Base-by-base conservation (phyloP, 35 echinoderm and acorn worm genomes). In the Acanthaster planci region DNA sequence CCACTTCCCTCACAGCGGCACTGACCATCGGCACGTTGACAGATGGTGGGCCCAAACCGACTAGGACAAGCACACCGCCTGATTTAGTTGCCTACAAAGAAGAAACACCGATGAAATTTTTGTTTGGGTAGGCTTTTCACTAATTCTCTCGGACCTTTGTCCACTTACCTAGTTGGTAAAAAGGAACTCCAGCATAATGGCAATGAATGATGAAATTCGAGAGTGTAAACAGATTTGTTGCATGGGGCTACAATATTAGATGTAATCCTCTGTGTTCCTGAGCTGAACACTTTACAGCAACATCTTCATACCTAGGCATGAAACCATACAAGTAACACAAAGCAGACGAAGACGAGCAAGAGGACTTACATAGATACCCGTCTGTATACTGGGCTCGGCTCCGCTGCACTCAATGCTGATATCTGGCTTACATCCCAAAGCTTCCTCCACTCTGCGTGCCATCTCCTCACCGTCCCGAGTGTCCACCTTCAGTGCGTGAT, bases 381-480 rank as follows among this genome's bases (percentile, higher is more conserved):
- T 99, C 55, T 99, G 96, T 21, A 99, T 78, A 38, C 92, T 88
- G 21, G 96, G 53, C 47, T 88, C 84, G 57, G 96, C 96, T 54
- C 96, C 96, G 77, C 88, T 99, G 54, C 96, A 99, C 77, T 99
- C 96, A 44, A 99, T 86, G n/a, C 92, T 99, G 19, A 94, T 86
- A 56, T 87, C 86, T 9, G 96, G 96, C 37, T 88, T 50, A 27
- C 77, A 77, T 77, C 95, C 91, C 40, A 98, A 31, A 2, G 86
- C 83, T 21, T 42, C 36, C 38, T 94, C 79, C 19, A 99, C 89
- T 76, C 84, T 93, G 37, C 85, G 76, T 52, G 92, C 96, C 88
- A 99, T 94, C 51, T 84, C 96, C 75, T 90, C 82, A 37, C 80
- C 51, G 67, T 99, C 96, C 53, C 72, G 93, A 12, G 86, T 91